These are phyloP conservation scores for Thunnus maccoyii DNA, from an alignment of 2,113 vertebrate genomes.

Conservation along the genomic window DNA sequence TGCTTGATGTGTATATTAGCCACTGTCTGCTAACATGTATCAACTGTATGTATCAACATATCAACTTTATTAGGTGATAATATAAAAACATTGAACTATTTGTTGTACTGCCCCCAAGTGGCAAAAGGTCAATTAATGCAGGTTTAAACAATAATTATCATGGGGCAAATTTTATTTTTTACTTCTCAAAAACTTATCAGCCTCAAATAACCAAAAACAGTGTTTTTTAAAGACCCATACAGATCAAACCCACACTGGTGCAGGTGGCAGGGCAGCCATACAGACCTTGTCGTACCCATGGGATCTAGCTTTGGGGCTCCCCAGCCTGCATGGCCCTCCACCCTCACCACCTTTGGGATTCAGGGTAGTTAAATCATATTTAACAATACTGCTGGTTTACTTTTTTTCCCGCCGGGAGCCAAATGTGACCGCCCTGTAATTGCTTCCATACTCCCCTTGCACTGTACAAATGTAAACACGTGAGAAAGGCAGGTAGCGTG, in stretches of 20 bases:
- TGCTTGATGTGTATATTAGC: too few species aligned
- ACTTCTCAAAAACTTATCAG: background rate
- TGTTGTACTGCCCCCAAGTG: too few species aligned
- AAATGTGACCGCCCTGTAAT: constrained; percentile 52
- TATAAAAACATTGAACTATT: too few species aligned
- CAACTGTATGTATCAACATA: too few species aligned
- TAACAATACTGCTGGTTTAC: constrained; percentile 56
- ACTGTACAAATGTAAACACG: constrained; percentile 45
- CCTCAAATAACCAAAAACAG: background rate
- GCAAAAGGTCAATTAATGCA: too few species aligned
- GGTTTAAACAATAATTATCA: background rate
- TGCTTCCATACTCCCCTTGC: constrained; percentile 45
- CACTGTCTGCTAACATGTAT: too few species aligned
- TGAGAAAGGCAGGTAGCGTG: constrained; percentile 35
- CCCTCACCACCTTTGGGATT: constrained; percentile 19
- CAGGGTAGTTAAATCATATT: constrained; percentile 49
- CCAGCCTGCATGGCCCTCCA: constrained; percentile 16
- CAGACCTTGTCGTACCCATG: background rate
- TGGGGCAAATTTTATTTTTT: background rate
- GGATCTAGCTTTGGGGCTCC: constrained; percentile 11
- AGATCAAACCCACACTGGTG: background rate
- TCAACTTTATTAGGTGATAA: too few species aligned
- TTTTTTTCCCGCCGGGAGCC: constrained; percentile 44
- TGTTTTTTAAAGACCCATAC: background rate
- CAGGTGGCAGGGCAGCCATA: background rate